Base-by-base conservation (phyloP, 2,113 vertebrate species). In the Carassius auratus region DNA sequence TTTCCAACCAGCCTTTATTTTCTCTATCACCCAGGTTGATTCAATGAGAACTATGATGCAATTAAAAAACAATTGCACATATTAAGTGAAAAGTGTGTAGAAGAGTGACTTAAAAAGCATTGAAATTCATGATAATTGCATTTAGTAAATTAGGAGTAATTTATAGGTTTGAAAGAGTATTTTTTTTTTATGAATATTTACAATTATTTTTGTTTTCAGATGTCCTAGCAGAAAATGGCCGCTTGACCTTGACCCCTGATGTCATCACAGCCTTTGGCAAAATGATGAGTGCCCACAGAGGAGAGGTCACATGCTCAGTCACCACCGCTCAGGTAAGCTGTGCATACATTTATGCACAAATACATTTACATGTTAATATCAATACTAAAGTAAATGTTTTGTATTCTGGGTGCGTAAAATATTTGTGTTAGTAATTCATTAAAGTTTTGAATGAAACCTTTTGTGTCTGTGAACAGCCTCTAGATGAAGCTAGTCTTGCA, bases 261-360 rank as follows among this genome's bases (percentile, higher is more conserved):
- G 95, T 99, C 55, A 94, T 98, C n/a, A 0, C 48, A 61, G 95
- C 97, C 1, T 98, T 97, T 84, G 91, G 92, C 0, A 98, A 96
- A 91, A 98, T 98, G 90, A 99, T 98, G 97, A 97, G 97, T 0
- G 96, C 97, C 0, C 94, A 97, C 87, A 95, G 97, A 42, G 97
- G 97, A 68, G 97, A 99, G 85, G 96, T 99, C 42, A 76, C 95
- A 21, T 98, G 97, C 92, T 92, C 95, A 0, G 96, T 99, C 87
- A 97, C 95, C 87, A 98, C 97, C 0, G 96, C 98, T 0, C 96
- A 97, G 91, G 97, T 99, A 92, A 59, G 61, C 26, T 1, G n/a
- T n/a, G n/a, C n/a, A 73, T n/a, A n/a, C n/a, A n/a, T n/a, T n/a
- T n/a, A n/a, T n/a, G n/a, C n/a, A n/a, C n/a, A n/a, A n/a, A n/a